Conservation (phyloP, 2,797 vertebrate genomes). For the Crocodylus rhombifer region DNA sequence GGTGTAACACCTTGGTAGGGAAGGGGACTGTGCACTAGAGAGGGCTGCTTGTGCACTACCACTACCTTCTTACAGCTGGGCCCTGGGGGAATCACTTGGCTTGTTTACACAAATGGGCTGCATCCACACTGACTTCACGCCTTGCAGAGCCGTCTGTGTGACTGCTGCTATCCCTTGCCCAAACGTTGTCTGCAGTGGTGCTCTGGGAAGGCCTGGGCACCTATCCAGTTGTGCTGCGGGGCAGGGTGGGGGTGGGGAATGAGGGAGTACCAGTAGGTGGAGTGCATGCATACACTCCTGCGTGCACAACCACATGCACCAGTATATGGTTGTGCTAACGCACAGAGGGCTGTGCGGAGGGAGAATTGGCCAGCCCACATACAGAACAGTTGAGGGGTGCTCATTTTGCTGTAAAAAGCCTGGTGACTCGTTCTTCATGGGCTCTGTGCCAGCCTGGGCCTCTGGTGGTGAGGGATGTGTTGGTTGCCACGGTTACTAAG, state of each 20-base stretch:
- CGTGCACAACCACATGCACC: not conserved
- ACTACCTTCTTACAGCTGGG: not conserved
- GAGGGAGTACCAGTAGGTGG: not conserved
- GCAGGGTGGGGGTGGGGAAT: not conserved
- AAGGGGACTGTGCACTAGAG: not conserved
- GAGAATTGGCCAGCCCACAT: not conserved
- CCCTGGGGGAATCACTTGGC: not conserved
- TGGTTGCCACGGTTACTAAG: slow-evolving; percentile 63
- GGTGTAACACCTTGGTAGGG: not conserved
- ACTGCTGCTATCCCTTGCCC: not conserved
- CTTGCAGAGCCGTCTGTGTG: not conserved
- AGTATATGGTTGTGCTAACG: not conserved
- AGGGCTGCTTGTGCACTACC: not conserved
- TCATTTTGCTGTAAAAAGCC: slow-evolving; percentile 29
- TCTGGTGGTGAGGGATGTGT: slow-evolving; percentile 48
- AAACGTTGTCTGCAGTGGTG: not conserved
- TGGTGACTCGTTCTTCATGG: not conserved
- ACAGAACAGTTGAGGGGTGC: not conserved
- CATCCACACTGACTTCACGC: not conserved
- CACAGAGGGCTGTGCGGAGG: not conserved
- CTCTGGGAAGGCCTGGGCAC: not conserved
- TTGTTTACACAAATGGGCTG: not conserved
- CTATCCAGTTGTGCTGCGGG: fast-evolving
- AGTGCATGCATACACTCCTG: not conserved
- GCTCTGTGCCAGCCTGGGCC: slow-evolving; percentile 38